Percentiles rank a stretch among this genome's conserved stretches.
Evolutionary conservation across 2,888 invertebrate genomes (phyloP).

Genomic region (Metalampra italica): DNA sequence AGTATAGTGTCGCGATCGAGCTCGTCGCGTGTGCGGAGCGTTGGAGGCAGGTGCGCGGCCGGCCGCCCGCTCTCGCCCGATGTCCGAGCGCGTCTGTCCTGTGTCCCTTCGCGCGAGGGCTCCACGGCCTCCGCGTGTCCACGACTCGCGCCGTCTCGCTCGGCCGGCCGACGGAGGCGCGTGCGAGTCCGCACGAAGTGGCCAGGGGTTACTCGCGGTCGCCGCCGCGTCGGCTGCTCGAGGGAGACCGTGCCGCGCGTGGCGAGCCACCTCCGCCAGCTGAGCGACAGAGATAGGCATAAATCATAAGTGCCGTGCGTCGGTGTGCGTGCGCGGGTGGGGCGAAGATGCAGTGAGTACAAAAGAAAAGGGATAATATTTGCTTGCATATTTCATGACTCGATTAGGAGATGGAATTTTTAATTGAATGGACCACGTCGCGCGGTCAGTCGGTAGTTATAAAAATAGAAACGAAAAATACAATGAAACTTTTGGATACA

Average conservation of each 20-base stretch:
- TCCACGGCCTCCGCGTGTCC: slow-evolving; percentile 71
- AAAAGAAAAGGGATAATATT: slow-evolving; percentile 79
- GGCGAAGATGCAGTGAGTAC: slow-evolving; percentile 76
- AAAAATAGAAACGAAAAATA: neutral
- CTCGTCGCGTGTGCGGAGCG: slow-evolving; percentile 63
- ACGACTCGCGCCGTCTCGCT: slow-evolving; percentile 68
- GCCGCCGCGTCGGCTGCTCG: slow-evolving; percentile 66
- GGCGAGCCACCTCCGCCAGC: slow-evolving; percentile 32
- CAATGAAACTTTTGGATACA: neutral
- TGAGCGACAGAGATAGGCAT: slow-evolving; percentile 55
- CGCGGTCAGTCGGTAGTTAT: slow-evolving; percentile 57
- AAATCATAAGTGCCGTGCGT: slow-evolving; percentile 70
- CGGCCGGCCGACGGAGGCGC: slow-evolving; percentile 73
- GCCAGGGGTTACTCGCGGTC: slow-evolving; percentile 79
- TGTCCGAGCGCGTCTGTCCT: slow-evolving; percentile 80
- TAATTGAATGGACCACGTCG: slow-evolving; percentile 70
- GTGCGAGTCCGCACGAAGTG: slow-evolving; percentile 75
- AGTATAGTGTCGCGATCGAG: slow-evolving; percentile 58
- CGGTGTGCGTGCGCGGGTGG: slow-evolving; percentile 78
- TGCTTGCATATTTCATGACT: slow-evolving; percentile 79
- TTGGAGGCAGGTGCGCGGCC: slow-evolving; percentile 71
- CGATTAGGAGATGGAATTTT: slow-evolving; percentile 79
- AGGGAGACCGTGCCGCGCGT: slow-evolving; percentile 57
- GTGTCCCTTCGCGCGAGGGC: slow-evolving; percentile 78
- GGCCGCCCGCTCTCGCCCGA: slow-evolving; percentile 78